phyloP scores from a whole-genome alignment of 2,113 vertebrate genomes.

The Oplegnathus fasciatus region DNA sequence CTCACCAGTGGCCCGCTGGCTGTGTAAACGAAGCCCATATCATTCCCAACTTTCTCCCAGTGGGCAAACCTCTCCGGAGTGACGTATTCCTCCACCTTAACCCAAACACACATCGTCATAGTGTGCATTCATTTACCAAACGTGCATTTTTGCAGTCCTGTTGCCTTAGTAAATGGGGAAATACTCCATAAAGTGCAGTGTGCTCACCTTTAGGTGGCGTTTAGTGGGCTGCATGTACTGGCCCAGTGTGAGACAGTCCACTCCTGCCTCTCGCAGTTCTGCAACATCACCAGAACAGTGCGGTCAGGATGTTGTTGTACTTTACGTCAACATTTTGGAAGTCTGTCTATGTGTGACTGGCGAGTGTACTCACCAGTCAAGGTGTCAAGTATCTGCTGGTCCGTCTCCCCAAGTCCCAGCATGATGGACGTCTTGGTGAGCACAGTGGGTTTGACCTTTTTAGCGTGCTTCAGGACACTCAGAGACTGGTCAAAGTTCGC shows the following conservation, averaged over 20 bases:
- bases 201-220: conserved; percentile 92
- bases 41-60: conserved; percentile 94
- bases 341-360: neutral
- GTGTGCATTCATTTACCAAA: neutral
- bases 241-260: conserved; percentile 96
- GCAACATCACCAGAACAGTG: conserved; percentile 45
- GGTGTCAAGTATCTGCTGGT: conserved; percentile 88
- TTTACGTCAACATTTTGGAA: neutral
- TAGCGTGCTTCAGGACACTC: conserved; percentile 89
- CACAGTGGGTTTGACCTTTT: conserved; percentile 86
- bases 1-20: conserved; percentile 96
- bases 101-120: conserved; percentile 16
- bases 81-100: conserved; percentile 95
- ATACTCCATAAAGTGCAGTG: neutral
- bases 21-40: conserved; percentile 96
- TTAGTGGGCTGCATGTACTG: conserved; percentile 99
- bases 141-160: too few relatives aligned
- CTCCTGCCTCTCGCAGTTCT: conserved; percentile 91
- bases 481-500: conserved; percentile 94
- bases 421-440: conserved; percentile 98
- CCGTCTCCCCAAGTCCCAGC: conserved; percentile 94
- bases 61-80: conserved; percentile 95
- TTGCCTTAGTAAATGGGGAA: neutral
- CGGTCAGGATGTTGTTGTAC: neutral
- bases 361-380: conserved; percentile 85